phyloP scores from a whole-genome alignment of 2,113 vertebrate species.

The Nesoenas mayeri region DNA sequence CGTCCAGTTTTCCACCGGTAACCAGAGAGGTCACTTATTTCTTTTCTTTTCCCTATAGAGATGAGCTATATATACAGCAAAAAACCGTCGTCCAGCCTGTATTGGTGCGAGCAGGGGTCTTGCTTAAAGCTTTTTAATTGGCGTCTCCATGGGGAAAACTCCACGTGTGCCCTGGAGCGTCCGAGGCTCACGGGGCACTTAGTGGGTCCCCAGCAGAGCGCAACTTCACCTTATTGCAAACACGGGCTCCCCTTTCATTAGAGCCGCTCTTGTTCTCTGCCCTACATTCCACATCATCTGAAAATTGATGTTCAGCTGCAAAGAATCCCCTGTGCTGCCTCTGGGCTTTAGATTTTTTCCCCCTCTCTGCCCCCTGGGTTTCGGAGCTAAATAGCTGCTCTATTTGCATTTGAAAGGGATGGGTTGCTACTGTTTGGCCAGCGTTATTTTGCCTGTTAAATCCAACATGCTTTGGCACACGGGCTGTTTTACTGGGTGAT shows the following conservation, averaged over 20 bases:
- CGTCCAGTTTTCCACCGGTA: rapidly evolving
- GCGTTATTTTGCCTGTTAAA: background rate
- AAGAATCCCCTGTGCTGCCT: background rate
- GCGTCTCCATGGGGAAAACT: background rate
- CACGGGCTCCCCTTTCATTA: background rate
- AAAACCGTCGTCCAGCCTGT: background rate
- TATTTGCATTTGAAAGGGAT: background rate
- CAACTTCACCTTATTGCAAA: background rate
- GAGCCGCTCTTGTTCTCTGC: background rate
- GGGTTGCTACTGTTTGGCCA: background rate
- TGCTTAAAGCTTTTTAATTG: background rate
- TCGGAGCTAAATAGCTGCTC: background rate
- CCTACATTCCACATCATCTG: background rate
- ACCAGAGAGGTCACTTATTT: background rate
- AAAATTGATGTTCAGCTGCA: background rate
- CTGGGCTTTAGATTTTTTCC: background rate
- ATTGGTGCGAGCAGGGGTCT: background rate
- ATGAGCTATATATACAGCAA: background rate
- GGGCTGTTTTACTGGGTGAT: background rate
- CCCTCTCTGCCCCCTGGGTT: background rate
- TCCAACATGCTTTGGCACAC: rapidly evolving
- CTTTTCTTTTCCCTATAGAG: background rate
- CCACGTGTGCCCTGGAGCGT: background rate
- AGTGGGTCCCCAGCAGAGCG: background rate
- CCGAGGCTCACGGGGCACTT: background rate